These are phyloP conservation scores for Betta splendens DNA, from an alignment of 2,797 vertebrate species.

Conservation along the genomic window DNA sequence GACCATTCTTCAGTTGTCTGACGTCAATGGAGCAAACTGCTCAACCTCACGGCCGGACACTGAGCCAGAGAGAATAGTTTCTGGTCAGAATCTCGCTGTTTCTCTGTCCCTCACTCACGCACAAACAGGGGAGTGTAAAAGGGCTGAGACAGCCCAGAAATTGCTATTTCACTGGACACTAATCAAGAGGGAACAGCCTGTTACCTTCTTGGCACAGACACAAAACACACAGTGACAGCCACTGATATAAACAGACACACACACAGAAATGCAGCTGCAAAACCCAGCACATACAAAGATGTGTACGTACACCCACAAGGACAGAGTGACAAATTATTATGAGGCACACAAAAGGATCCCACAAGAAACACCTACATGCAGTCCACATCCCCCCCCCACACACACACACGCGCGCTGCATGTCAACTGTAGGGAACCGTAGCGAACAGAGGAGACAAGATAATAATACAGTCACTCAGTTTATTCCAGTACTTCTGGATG, in stretches of 20 bases:
- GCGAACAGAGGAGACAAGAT: constrained; percentile 58
- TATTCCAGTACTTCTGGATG: constrained; percentile 44
- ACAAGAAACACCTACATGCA: constrained; percentile 22
- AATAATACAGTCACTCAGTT: constrained; percentile 50
- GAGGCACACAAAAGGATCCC: constrained; percentile 25
- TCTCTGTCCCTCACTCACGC: background rate
- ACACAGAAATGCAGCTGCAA: constrained; percentile 11
- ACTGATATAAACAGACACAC: constrained; percentile 18
- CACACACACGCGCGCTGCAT: constrained; percentile 29
- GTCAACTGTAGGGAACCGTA: constrained; percentile 41
- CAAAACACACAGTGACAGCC: constrained; percentile 51
- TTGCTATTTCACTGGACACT: constrained; percentile 52
- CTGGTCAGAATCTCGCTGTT: constrained; percentile 48
- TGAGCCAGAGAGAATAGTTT: constrained; percentile 64
- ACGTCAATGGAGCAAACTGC: constrained; percentile 66
- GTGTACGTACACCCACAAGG: constrained; percentile 12
- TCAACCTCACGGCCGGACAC: constrained; percentile 62
- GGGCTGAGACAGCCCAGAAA: constrained; percentile 39
- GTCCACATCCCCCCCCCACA: constrained; percentile 3
- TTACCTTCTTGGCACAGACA: constrained; percentile 45
- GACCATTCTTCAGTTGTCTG: constrained; percentile 54
- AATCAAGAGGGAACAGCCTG: constrained; percentile 58
- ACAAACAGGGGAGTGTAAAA: constrained; percentile 23
- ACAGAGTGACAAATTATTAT: constrained; percentile 51
- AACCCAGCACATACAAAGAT: constrained; percentile 39